phyloP scores from a whole-genome alignment of 2,113 vertebrate species.

The Sapayoa aenigma region DNA sequence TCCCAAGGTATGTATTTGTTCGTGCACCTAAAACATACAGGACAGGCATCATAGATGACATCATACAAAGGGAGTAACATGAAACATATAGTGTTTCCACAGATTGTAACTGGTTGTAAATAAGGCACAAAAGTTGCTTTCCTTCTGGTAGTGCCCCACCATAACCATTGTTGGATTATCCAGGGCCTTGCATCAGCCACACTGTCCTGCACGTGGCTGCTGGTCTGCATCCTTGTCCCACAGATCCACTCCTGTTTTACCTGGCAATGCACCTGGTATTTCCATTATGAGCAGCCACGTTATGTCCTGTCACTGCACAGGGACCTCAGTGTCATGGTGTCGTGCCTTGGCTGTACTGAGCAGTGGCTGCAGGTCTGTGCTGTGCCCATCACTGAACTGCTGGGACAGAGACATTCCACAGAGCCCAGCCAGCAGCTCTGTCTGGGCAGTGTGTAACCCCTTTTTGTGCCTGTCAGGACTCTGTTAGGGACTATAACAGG shows the following conservation, averaged over 20 bases:
- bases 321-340: not conserved
- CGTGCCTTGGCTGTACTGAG: not conserved
- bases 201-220: not conserved
- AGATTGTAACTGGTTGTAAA: not conserved
- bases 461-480: not conserved
- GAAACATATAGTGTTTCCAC: not conserved
- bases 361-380: not conserved
- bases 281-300: accelerated
- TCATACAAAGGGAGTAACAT: not conserved
- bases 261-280: not conserved
- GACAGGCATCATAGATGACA: not conserved
- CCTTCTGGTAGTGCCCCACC: not conserved
- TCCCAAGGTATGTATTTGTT: not conserved
- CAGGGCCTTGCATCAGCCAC: not conserved
- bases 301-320: not conserved
- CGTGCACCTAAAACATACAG: not conserved
- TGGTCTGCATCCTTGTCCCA: not conserved
- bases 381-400: accelerated
- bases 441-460: not conserved
- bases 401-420: not conserved
- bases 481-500: not conserved
- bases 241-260: not conserved
- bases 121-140: not conserved
- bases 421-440: not conserved
- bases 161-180: not conserved